These are phyloP conservation scores for Hydractinia symbiolongicarpus DNA, from an alignment of 30 jellyfish, hydroid and myxozoan genomes.

Conservation along the genomic window DNA sequence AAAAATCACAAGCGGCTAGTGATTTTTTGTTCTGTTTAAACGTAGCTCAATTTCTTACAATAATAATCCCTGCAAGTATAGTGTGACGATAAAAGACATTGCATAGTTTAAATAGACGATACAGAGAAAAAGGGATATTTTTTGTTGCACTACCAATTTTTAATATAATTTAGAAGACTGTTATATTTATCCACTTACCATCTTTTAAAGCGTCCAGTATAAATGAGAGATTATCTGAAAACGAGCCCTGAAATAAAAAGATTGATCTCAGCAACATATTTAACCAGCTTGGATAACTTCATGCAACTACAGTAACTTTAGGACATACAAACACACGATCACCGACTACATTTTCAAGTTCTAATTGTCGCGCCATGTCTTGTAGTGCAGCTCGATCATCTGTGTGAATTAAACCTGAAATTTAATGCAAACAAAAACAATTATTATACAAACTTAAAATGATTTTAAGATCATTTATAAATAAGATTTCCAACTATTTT, in stretches of 20 bases:
- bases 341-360: slow-evolving; percentile 82
- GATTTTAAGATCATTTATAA: too few relatives aligned
- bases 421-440: background rate
- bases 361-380: slow-evolving; percentile 84
- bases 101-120: too few relatives aligned
- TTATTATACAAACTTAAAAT: too few relatives aligned
- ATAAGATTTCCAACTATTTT: too few relatives aligned
- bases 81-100: too few relatives aligned
- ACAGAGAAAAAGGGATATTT: too few relatives aligned
- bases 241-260: slow-evolving; percentile 69
- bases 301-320: background rate
- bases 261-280: background rate
- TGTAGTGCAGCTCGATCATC: slow-evolving; percentile 90
- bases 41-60: too few relatives aligned
- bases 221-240: slow-evolving; percentile 92
- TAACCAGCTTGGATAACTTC: background rate
- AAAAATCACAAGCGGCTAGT: too few relatives aligned
- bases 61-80: too few relatives aligned
- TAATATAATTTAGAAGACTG: background rate
- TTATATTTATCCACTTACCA: slow-evolving; percentile 40
- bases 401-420: slow-evolving; percentile 74
- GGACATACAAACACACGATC: slow-evolving; percentile 84
- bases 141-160: too few relatives aligned
- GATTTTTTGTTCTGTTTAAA: too few relatives aligned
- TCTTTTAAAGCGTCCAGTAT: slow-evolving; percentile 67